Evolutionary conservation across 2,797 vertebrate species (phyloP).

Genomic region (Sciaenops ocellatus): DNA sequence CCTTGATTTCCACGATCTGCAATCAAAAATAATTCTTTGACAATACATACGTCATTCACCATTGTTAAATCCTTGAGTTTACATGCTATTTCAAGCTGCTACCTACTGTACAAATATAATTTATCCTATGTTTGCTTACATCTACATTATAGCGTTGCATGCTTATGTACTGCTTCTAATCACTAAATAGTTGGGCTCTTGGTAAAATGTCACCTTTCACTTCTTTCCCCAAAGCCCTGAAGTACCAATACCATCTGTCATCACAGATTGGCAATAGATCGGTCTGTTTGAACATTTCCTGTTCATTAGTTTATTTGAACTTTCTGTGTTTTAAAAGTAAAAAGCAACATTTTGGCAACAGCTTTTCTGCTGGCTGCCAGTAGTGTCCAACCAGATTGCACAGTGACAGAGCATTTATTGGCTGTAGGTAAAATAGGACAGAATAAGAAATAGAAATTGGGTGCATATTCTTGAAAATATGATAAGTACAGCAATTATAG

Average conservation of each 20-base stretch:
- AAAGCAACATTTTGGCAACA: slow-evolving; percentile 11
- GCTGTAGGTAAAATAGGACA: slow-evolving; percentile 23
- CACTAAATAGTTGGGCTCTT: neutral
- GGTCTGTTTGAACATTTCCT: neutral
- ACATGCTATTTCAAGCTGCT: neutral
- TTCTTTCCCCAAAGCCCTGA: neutral
- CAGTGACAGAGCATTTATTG: slow-evolving; percentile 1
- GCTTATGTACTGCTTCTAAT: neutral
- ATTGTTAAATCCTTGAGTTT: neutral
- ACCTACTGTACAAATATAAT: neutral
- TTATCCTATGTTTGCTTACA: too few relatives aligned
- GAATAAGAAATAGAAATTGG: slow-evolving; percentile 7
- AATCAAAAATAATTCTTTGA: neutral
- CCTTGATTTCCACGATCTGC: neutral
- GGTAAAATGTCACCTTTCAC: neutral
- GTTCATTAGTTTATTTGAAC: slow-evolving; percentile 3
- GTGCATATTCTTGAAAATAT: neutral
- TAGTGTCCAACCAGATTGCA: slow-evolving; percentile 1
- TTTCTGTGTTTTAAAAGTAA: slow-evolving; percentile 18
- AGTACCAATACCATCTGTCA: neutral
- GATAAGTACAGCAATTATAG: slow-evolving; percentile 27
- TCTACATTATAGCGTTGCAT: neutral
- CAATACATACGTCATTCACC: too few relatives aligned
- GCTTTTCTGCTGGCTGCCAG: neutral
- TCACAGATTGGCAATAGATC: neutral